Conservation (phyloP, 2,113 vertebrate genomes). For the Lepisosteus osseus region DNA sequence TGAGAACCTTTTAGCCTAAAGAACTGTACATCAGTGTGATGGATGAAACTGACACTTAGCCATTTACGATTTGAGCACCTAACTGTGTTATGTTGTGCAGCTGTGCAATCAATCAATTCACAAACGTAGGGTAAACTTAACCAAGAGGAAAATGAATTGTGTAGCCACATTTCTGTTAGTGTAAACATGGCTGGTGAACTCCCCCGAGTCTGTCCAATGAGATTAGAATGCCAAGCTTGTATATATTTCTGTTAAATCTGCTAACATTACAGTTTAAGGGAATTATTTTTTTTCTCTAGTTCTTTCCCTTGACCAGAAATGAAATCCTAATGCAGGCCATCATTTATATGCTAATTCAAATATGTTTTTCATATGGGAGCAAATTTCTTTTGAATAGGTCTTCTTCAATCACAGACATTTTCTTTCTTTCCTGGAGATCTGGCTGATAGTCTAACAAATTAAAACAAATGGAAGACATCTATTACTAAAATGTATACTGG, state of each 20-base stretch:
- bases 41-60: background rate
- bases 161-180: slow-evolving; percentile 25
- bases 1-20: background rate
- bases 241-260: slow-evolving; percentile 7
- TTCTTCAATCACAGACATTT: background rate
- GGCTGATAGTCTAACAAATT: slow-evolving; percentile 7
- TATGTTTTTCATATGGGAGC: background rate
- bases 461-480: background rate
- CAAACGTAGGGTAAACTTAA: slow-evolving; percentile 2
- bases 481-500: background rate
- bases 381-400: background rate
- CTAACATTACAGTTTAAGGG: slow-evolving; percentile 16
- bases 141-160: slow-evolving; percentile 26
- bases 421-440: background rate
- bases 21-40: background rate
- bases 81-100: background rate
- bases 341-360: slow-evolving; percentile 9
- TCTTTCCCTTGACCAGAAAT: background rate
- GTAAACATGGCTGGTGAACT: slow-evolving; percentile 18
- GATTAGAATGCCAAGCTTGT: slow-evolving; percentile 20
- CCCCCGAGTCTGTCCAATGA: slow-evolving; percentile 13
- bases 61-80: background rate
- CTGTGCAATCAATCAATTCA: background rate
- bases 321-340: slow-evolving; percentile 5
- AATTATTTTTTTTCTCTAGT: background rate